Evolutionary conservation across 2,797 vertebrate genomes (phyloP).

Genomic region (Darevskia nairensis): DNA sequence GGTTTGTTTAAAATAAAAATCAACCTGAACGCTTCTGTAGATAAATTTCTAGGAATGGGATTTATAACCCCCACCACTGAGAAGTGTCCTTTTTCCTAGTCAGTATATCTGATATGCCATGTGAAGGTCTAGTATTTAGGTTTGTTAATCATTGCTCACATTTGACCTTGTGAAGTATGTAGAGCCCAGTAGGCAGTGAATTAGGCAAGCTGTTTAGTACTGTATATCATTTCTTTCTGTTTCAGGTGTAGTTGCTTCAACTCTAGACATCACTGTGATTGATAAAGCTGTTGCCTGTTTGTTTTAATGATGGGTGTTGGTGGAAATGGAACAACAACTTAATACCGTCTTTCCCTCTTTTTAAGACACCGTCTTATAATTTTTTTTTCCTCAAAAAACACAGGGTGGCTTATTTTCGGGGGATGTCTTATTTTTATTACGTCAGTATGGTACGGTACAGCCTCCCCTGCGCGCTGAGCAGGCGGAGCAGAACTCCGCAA

Average conservation of each 20-base stretch:
- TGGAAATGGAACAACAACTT: slow-evolving; percentile 5
- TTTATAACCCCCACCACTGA: not conserved
- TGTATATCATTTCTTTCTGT: not conserved
- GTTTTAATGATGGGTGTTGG: not conserved
- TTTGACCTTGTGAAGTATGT: not conserved
- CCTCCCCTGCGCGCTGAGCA: too few relatives aligned
- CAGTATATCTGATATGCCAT: not conserved
- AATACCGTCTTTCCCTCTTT: not conserved
- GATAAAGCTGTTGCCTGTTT: not conserved
- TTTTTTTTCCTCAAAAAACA: too few relatives aligned
- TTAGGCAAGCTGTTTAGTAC: not conserved
- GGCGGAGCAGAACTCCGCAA: too few relatives aligned
- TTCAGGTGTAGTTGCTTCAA: slow-evolving; percentile 8
- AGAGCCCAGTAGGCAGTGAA: not conserved
- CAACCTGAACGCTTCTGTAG: not conserved
- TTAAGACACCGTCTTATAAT: too few relatives aligned
- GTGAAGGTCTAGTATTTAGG: slow-evolving; percentile 11
- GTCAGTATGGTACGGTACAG: too few relatives aligned
- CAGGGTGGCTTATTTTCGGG: too few relatives aligned
- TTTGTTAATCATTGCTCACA: not conserved
- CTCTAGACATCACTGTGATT: not conserved
- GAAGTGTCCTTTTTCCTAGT: accelerated
- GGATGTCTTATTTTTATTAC: too few relatives aligned
- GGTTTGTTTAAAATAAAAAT: not conserved
- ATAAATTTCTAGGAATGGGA: not conserved